phyloP scores from a whole-genome alignment of 2,797 vertebrate species.

The Fistularia commersonii region DNA sequence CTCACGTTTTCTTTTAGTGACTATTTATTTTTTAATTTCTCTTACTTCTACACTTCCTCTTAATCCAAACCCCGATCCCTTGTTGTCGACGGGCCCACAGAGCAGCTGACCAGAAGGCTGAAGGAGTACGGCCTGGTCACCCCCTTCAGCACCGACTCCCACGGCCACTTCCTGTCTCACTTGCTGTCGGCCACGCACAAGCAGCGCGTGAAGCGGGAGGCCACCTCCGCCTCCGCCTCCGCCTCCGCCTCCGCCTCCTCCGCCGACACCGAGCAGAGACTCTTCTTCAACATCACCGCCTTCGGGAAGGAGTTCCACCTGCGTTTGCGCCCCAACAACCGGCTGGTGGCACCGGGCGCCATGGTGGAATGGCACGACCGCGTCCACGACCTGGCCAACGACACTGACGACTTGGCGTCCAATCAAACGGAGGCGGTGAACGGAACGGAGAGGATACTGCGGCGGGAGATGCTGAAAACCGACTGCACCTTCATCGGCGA shows the following conservation, averaged over 20 bases:
- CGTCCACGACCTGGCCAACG: conserved; percentile 48
- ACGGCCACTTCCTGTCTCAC: conserved; percentile 87
- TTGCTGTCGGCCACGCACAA: conserved; percentile 85
- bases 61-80: too few species aligned
- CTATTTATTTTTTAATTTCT: too few species aligned
- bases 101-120: conserved; percentile 64
- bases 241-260: conserved; percentile 18
- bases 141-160: conserved; percentile 86
- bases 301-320: conserved; percentile 94
- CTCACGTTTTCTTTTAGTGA: too few species aligned
- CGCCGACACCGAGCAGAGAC: conserved; percentile 44
- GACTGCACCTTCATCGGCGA: conserved; percentile 94
- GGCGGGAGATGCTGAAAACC: conserved; percentile 83
- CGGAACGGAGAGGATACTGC: conserved; percentile 69
- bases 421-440: conserved; percentile 31
- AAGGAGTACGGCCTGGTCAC: conserved; percentile 88
- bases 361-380: conserved; percentile 89
- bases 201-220: conserved; percentile 81
- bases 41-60: too few species aligned
- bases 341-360: conserved; percentile 84
- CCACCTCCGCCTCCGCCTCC: too few species aligned
- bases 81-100: conserved; percentile 55
- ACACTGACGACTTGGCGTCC: conserved; percentile 14
- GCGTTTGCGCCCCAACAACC: conserved; percentile 82
- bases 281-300: conserved; percentile 92